Evolutionary conservation across 2,113 vertebrate species (phyloP), one percentile per base, ranked within the genome.

Genomic region (Hippocampus mohnikei): DNA sequence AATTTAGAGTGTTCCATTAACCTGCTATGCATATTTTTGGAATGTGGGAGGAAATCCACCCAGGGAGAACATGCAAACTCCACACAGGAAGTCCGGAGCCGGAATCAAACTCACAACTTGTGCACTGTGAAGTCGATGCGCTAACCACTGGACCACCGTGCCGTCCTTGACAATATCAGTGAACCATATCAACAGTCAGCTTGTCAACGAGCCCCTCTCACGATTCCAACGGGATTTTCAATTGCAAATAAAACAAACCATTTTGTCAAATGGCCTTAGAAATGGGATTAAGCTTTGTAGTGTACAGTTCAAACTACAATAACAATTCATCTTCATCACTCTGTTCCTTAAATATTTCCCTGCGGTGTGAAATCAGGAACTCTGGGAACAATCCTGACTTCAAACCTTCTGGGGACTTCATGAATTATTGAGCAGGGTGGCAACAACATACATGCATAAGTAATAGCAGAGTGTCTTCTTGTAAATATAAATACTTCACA

Each of bases 401-500:
- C 69, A 75, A 81, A 76, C 85, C 81, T 75, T 81, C 83, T 84
- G 81, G 76, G 33, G 76, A 72, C 68, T 15, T 25, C 29, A 71
- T 90, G 78, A 88, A 93, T 90, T 87, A 93, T 90, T 93, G 71
- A 90, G 72, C 56, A 27, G 86, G 85, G 87, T 83, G 85, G 86
- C 84, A 89, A 86, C 77, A 73, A 77, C 87, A 90, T 89, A 81
- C 86, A 90, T 68, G 7, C 63, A 65, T 87, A 88, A 91, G 87
- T 89, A 87, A 91, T 88, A 74, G 66, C 67, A 33, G n/a, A 76
- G 78, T 79, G 81, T 82, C 88, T 87, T 85, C 84, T 91, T 87
- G 88, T 93, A 91, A 91, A 90, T 89, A 91, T 86, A 91, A 90
- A 92, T 91, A 90, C 87, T 88, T 88, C 84, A 90, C 84, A 7